phyloP scores from a whole-genome alignment of 2,797 vertebrate genomes.

The Rhadinocentrus ornatus region DNA sequence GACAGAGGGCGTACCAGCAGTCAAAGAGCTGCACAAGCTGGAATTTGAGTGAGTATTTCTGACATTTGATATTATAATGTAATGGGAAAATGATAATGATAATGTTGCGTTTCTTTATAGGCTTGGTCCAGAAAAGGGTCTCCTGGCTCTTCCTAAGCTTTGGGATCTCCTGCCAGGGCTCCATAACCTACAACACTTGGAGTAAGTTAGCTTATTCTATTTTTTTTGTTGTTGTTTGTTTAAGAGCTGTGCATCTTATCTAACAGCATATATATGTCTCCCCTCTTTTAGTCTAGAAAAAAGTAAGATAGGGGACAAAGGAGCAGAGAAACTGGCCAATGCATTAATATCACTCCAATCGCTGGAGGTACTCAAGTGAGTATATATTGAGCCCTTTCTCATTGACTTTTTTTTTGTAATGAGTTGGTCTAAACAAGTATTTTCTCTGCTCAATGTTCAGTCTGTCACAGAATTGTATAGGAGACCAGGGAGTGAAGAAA shows the following conservation, averaged over 20 bases:
- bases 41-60: constrained; percentile 88
- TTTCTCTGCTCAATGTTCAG: constrained; percentile 40
- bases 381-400: constrained; percentile 10
- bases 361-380: constrained; percentile 93
- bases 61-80: not conserved
- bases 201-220: constrained; percentile 75
- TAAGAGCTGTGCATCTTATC: not conserved
- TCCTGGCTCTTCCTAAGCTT: constrained; percentile 83
- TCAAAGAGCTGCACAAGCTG: constrained; percentile 86
- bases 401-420: not conserved
- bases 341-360: constrained; percentile 82
- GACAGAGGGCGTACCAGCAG: constrained; percentile 85
- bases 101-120: constrained; percentile 66
- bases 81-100: not conserved
- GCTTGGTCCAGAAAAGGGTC: constrained; percentile 84
- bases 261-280: not conserved
- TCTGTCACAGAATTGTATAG: constrained; percentile 74
- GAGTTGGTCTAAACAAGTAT: not conserved
- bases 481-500: constrained; percentile 62
- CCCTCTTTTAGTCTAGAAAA: constrained; percentile 87
- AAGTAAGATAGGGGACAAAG: constrained; percentile 89
- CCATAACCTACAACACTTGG: constrained; percentile 88
- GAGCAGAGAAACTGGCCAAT: constrained; percentile 81
- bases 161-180: constrained; percentile 87
- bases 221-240: not conserved